These are phyloP conservation scores for Aurelia sp. DNA, from an alignment of 30 jellyfish, hydroid and myxozoan genomes.

Conservation along the genomic window DNA sequence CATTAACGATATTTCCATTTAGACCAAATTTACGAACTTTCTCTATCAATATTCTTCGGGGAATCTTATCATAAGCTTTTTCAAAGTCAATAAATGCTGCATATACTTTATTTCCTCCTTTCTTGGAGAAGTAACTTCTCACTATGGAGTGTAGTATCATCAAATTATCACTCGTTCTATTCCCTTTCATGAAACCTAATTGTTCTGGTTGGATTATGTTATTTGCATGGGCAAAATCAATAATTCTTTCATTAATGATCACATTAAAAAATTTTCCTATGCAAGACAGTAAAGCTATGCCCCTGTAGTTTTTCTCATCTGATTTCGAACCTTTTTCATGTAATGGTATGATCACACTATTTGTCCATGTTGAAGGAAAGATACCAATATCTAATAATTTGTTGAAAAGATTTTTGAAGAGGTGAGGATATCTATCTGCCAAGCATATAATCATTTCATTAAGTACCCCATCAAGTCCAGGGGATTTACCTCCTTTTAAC, in stretches of 20 bases:
- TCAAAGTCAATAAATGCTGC: too few relatives aligned
- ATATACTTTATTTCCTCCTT: too few relatives aligned
- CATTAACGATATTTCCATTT: too few relatives aligned
- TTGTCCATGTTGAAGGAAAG: neutral
- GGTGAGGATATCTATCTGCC: conserved; percentile 9
- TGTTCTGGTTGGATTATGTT: too few relatives aligned
- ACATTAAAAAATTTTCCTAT: neutral
- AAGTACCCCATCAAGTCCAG: conserved; percentile 26
- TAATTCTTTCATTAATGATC: neutral
- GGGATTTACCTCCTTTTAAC: neutral
- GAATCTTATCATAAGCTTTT: too few relatives aligned
- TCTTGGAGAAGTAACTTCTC: too few relatives aligned
- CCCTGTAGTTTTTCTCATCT: neutral
- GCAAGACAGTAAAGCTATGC: neutral
- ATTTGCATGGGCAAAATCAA: too few relatives aligned
- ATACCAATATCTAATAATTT: neutral
- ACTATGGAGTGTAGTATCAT: too few relatives aligned
- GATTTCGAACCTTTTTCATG: neutral
- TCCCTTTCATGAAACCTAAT: too few relatives aligned
- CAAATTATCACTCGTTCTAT: too few relatives aligned
- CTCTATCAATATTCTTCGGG: too few relatives aligned
- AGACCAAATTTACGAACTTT: too few relatives aligned
- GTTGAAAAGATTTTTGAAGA: neutral
- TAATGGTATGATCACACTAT: neutral
- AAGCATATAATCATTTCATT: conserved; percentile 1